Evolutionary conservation across 2,113 vertebrate species (phyloP).

Genomic region (Halcyon senegalensis): DNA sequence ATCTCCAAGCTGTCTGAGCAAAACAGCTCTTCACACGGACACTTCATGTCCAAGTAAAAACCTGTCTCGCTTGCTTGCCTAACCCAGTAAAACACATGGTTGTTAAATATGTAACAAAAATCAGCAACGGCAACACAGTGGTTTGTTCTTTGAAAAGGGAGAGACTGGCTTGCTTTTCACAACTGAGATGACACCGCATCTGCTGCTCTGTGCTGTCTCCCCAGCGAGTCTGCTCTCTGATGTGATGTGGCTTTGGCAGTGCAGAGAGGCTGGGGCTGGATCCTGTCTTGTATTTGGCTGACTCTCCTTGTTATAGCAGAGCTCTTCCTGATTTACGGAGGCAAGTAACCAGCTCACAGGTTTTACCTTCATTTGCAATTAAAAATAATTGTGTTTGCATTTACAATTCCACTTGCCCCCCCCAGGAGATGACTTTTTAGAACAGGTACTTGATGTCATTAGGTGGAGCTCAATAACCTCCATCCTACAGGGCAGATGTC

Average conservation of each 20-base stretch:
- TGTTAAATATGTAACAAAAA: constrained; percentile 22
- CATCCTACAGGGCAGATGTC: neutral
- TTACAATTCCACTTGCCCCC: neutral
- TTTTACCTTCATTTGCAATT: neutral
- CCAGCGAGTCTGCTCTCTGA: neutral
- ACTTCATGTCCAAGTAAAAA: neutral
- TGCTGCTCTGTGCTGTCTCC: neutral
- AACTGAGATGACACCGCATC: neutral
- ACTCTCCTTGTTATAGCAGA: neutral
- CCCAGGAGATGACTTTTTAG: neutral
- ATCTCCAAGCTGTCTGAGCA: neutral
- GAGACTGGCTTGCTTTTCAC: neutral
- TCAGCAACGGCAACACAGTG: neutral
- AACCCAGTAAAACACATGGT: constrained; percentile 3
- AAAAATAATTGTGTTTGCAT: neutral
- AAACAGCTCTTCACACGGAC: neutral
- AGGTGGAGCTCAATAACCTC: neutral
- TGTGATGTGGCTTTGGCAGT: neutral
- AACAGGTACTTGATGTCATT: neutral
- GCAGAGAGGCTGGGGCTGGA: neutral
- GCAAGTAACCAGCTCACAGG: neutral
- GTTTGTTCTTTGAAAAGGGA: neutral
- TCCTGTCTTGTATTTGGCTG: neutral
- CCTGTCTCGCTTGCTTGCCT: neutral
- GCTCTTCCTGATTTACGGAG: neutral